phyloP scores from a whole-genome alignment of 2,888 invertebrate genomes.

The Automeris io region DNA sequence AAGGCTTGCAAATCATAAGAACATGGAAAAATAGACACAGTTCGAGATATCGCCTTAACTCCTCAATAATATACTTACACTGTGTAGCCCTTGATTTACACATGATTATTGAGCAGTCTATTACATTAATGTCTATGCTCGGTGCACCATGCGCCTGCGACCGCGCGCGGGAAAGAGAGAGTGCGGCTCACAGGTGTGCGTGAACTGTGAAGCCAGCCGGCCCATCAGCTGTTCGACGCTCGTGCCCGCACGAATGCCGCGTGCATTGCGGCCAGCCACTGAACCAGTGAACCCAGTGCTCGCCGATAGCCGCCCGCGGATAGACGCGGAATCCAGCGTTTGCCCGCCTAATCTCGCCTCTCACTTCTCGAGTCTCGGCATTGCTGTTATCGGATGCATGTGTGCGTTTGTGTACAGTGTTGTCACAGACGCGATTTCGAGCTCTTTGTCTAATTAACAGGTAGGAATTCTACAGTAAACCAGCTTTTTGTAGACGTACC shows the following conservation, averaged over 20 bases:
- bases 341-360: conserved; percentile 35
- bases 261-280: conserved; percentile 16
- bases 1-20: too few species aligned
- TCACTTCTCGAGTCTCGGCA: conserved; percentile 25
- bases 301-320: conserved; percentile 54
- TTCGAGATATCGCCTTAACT: too few species aligned
- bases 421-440: conserved; percentile 57
- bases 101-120: too few species aligned
- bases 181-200: conserved; percentile 66
- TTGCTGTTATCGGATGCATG: conserved; percentile 41
- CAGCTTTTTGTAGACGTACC: conserved; percentile 29
- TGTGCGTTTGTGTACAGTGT: conserved; percentile 58
- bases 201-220: conserved; percentile 39
- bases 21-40: too few species aligned
- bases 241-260: conserved; percentile 43
- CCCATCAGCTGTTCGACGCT: conserved; percentile 63
- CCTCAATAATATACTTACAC: too few species aligned
- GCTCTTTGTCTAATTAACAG: conserved; percentile 73
- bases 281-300: conserved; percentile 46
- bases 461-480: conserved; percentile 60
- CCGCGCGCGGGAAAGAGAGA: conserved; percentile 58
- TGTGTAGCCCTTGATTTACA: too few species aligned
- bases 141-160: conserved; percentile 17
- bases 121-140: too few species aligned
- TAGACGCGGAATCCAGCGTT: conserved; percentile 47